Base-by-base conservation (phyloP, 2,888 invertebrate species). In the Liopterus haemorrhoidalis region DNA sequence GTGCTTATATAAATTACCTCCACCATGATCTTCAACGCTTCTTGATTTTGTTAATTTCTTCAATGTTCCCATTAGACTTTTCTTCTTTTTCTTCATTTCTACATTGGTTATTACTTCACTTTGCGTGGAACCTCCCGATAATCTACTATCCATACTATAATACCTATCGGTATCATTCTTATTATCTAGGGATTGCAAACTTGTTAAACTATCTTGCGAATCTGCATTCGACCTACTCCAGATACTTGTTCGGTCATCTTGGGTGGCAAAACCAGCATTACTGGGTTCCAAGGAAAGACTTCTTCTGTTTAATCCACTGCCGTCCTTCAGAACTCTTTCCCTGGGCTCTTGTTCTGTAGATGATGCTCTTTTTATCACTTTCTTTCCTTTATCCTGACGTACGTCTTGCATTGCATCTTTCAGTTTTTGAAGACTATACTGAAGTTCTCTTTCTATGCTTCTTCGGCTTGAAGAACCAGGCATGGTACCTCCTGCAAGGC, bases 221-320 rank as follows among this genome's bases (percentile, higher is more conserved):
- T n/a, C n/a, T n/a, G n/a, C n/a, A 43, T 85, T 85, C 52, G 88
- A 87, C 19, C 82, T 80, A 54, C 82, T 84, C 91, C 91, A 91
- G 58, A 91, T 88, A 46, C 72, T 74, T n/a, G n/a, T n/a, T n/a
- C n/a, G n/a, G n/a, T n/a, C n/a, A n/a, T n/a, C n/a, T 70, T 83
- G 72, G 52, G 73, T 74, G 35, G 66, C 59, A 49, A 72, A 71
- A 51, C 70, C 70, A 28, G 68, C 65, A 4, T 70, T 64, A 4
- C 77, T 78, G 62, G 85, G 84, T 63, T 85, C 85, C 49, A 85
- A 63, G 5, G 84, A 85, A 32, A 85, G 65, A 62, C 82, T 82
- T 60, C 82, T 84, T 50, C 82, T 70, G 52, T 80, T 76, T 31
- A 83, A 63, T 59, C 75, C 32, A 33, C 32, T 58, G 41, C 58